Evolutionary conservation across 2,113 vertebrate species (phyloP), one percentile per base, ranked within the genome.

Genomic region (Tetrao urogallus): DNA sequence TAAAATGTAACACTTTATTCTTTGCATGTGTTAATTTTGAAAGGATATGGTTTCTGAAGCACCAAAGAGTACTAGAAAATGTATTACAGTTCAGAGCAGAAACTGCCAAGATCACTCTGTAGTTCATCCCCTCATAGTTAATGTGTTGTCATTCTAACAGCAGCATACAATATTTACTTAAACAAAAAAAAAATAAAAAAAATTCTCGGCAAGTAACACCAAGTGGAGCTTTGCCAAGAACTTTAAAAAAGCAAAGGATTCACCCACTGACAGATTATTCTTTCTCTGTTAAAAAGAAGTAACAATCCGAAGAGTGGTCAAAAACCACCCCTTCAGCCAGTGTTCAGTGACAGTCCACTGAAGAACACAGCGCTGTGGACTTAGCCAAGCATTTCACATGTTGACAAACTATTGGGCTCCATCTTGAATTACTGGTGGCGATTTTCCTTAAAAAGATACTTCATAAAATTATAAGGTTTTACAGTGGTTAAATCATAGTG

Each of bases 1-100:
- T 93, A 94, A 96, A 93, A 88, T 32, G 11, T 43, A 83, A 78
- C 56, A 69, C 75, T 65, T 78, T 65, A 88, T 88, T 86, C 28
- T 0, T 75, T 63, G 7, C 52, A 43, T 77, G 72, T 91, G 82
- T 83, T 88, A 88, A 34, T 92, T 94, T 34, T 65, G 69, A 57
- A 78, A 64, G 47, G 60, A 64, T 3, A 50, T 4, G 40, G 75
- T 61, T 86, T 8, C 5, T 72, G 76, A 95, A 83, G 60, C 64
- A 91, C 80, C 86, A 94, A 92, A 91, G 82, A 25, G 78, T 17
- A 57, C 7, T 0, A 52, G 71, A 80, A 93, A 82, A 92, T 0
- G 5, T 48, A 30, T 50, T 27, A 36, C 32, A 60, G 34, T 12
- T 88, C 64, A n/a, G 82, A 92, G 67, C 17, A 16, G 71, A 79